Evolutionary conservation across 2,797 vertebrate genomes (phyloP).

Genomic region (Crypturellus tataupa): DNA sequence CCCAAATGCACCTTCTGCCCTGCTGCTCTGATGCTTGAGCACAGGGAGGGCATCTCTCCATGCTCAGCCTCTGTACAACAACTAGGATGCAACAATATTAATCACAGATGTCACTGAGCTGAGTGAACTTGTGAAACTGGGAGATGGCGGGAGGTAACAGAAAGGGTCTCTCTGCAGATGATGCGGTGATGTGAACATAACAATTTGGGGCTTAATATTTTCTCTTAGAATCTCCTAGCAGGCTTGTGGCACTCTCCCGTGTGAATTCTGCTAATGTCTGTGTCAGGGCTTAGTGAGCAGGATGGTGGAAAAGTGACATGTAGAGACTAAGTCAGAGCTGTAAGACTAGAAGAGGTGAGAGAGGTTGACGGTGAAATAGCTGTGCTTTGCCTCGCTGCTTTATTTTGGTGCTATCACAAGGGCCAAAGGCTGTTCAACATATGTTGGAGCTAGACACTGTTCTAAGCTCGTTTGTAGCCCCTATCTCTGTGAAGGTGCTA

Average conservation of each 20-base stretch:
- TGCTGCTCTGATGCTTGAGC: not conserved
- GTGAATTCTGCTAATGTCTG: not conserved
- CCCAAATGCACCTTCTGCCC: not conserved
- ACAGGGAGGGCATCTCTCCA: not conserved
- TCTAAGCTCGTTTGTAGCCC: not conserved
- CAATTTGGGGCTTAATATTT: not conserved
- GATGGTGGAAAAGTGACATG: not conserved
- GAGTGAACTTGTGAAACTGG: not conserved
- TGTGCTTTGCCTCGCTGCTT: not conserved
- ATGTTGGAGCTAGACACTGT: not conserved
- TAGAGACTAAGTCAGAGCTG: not conserved
- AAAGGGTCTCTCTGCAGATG: not conserved
- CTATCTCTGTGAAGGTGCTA: not conserved
- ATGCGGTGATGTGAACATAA: not conserved
- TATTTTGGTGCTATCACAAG: not conserved
- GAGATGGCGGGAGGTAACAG: not conserved
- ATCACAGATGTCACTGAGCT: not conserved
- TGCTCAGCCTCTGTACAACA: not conserved
- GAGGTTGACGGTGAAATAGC: accelerated
- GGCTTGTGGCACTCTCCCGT: not conserved
- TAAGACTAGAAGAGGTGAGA: not conserved
- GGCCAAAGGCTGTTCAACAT: not conserved
- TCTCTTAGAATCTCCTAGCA: not conserved
- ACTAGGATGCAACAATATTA: not conserved
- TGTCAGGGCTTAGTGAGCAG: not conserved